Evolutionary conservation across 2,797 vertebrate species (phyloP), one percentile per base, ranked within the genome.

Genomic region (Manis pentadactyla): DNA sequence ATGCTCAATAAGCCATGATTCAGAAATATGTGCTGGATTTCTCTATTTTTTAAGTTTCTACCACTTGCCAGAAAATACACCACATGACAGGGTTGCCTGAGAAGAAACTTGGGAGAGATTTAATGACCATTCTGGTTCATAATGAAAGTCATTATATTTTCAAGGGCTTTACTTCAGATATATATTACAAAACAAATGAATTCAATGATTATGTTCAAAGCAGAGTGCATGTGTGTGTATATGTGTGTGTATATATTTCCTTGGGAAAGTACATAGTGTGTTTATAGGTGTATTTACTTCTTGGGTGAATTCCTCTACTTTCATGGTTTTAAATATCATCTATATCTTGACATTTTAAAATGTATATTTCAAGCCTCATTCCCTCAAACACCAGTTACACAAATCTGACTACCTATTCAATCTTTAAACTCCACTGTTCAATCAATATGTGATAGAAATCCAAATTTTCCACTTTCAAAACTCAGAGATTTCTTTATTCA

Each of bases 1-100:
- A 95, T 74, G 21, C 31, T 96, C 89, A 42, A 46, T n/a, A 79
- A 89, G 46, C 42, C 57, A 39, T 17, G n/a, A 64, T 93, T 96
- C 71, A 96, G 79, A 94, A 91, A 74, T 53, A 87, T 37, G 94
- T 71, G 7, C 23, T 78, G 19, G 12, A 23, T 90, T 97, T 92
- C 31, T 90, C n/a, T 79, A 25, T 18, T 74, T 91, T 34, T 66
- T 12, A 84, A 90, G 31, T 71, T 14, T 82, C 74, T 92, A 57
- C 5, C 6, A 61, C 27, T 49, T 87, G 5, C 34, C 59, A 87
- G 59, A 91, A 31, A 71, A n/a, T 29, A 63, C 1, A 66, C 11
- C 13, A 63, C 9, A 69, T 49, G 34, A 42, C 5, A 93, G 29
- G 1, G 21, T 13, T 82, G 18, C 2, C 39, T 27, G 34, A 87